Evolutionary conservation across 2,888 invertebrate genomes (phyloP).

Genomic region (Netelia fuscicornis): DNA sequence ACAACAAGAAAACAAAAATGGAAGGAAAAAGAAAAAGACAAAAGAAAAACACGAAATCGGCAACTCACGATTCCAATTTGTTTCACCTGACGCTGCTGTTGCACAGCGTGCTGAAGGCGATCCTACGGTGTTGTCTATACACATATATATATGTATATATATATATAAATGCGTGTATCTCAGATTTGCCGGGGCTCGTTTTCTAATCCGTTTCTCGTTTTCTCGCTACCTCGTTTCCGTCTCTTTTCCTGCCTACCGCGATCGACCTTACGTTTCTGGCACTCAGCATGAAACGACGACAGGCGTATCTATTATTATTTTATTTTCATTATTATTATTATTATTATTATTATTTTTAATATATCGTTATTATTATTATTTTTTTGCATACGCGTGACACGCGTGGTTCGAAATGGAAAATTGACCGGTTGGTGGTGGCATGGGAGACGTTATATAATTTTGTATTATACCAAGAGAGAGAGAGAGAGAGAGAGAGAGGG

Average conservation of each 20-base stretch:
- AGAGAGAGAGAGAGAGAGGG: neutral
- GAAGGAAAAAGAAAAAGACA: neutral
- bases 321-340: neutral
- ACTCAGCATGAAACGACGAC: constrained; percentile 28
- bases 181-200: constrained; percentile 46
- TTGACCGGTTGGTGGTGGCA: constrained; percentile 6
- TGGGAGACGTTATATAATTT: constrained; percentile 42
- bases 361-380: neutral
- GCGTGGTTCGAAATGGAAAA: constrained; percentile 7
- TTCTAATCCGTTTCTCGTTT: constrained; percentile 58
- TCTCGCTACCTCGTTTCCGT: constrained; percentile 38
- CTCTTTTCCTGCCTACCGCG: constrained; percentile 15
- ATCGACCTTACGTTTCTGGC: constrained; percentile 17
- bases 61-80: constrained; percentile 59
- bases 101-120: constrained; percentile 24
- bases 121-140: neutral
- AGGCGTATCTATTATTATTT: constrained; percentile 36
- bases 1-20: constrained; percentile 10
- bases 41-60: constrained; percentile 34
- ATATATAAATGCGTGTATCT: constrained; percentile 29
- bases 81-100: constrained; percentile 48
- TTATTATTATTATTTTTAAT: constrained; percentile 5
- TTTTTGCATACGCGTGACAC: constrained; percentile 4
- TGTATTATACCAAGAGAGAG: constrained; percentile 29
- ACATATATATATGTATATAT: neutral